Evolutionary conservation across 2,797 vertebrate species (phyloP).

Genomic region (Echiichthys vipera): DNA sequence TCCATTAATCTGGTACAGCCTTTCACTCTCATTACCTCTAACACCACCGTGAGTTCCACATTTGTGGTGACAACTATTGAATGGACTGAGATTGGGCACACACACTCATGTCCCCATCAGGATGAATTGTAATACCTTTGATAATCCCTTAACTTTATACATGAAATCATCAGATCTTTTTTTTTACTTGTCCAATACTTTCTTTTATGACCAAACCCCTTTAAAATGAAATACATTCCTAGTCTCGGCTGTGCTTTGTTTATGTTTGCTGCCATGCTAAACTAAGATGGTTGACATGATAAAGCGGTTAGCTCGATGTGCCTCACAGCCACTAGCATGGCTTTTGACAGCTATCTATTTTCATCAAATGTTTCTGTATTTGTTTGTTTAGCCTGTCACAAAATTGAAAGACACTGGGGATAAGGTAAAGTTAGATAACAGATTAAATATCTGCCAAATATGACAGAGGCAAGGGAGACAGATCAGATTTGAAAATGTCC

Average conservation of each 20-base stretch:
- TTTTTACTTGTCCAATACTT: background rate
- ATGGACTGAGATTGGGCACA: background rate
- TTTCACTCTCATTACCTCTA: background rate
- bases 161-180: background rate
- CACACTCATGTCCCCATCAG: too few relatives aligned
- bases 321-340: too few relatives aligned
- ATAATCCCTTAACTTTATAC: background rate
- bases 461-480: background rate
- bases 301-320: background rate
- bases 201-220: background rate
- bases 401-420: background rate
- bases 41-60: too few relatives aligned
- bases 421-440: background rate
- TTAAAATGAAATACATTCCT: too few relatives aligned
- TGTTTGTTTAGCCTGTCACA: background rate
- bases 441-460: background rate
- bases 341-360: too few relatives aligned
- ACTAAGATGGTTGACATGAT: background rate
- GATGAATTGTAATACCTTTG: background rate
- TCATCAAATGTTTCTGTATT: too few relatives aligned
- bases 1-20: background rate
- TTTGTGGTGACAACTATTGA: background rate
- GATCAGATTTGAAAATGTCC: background rate
- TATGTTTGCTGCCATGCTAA: too few relatives aligned
- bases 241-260: background rate